Evolutionary conservation across 64 coral and sea anemone genomes (phyloP).

Genomic region (Pachyseris speciosa): DNA sequence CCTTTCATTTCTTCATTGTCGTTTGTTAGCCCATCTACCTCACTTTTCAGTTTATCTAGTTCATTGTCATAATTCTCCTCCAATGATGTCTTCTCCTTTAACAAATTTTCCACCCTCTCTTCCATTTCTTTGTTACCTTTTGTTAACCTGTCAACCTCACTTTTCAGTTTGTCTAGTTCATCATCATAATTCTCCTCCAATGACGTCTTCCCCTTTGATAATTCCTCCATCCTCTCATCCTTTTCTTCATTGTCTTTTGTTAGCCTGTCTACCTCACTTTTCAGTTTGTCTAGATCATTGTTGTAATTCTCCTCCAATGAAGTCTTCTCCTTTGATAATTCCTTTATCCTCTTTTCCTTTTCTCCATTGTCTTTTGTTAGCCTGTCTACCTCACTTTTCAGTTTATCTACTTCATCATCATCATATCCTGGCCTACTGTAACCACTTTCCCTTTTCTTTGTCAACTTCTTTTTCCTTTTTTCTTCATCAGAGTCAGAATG

Average conservation of each 20-base stretch:
- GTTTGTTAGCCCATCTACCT: neutral
- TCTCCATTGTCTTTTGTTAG: too few relatives aligned
- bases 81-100: neutral
- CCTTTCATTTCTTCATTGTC: slow-evolving; percentile 17
- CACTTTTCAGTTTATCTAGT: neutral
- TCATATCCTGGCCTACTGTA: too few relatives aligned
- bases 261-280: neutral
- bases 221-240: too few relatives aligned
- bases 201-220: too few relatives aligned
- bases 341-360: too few relatives aligned
- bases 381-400: neutral
- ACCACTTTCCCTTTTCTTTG: neutral
- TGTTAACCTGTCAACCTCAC: neutral
- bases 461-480: slow-evolving; percentile 7
- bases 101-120: neutral
- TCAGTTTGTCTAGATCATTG: neutral
- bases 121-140: slow-evolving; percentile 5
- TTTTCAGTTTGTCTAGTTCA: neutral
- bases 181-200: too few relatives aligned
- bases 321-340: too few relatives aligned
- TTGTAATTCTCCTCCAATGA: neutral
- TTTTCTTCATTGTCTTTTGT: too few relatives aligned
- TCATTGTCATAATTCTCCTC: too few relatives aligned
- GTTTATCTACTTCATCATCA: neutral
- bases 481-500: neutral